Conservation (phyloP, 1,140 invertebrate species). For the Metopolophium dirhodum region DNA sequence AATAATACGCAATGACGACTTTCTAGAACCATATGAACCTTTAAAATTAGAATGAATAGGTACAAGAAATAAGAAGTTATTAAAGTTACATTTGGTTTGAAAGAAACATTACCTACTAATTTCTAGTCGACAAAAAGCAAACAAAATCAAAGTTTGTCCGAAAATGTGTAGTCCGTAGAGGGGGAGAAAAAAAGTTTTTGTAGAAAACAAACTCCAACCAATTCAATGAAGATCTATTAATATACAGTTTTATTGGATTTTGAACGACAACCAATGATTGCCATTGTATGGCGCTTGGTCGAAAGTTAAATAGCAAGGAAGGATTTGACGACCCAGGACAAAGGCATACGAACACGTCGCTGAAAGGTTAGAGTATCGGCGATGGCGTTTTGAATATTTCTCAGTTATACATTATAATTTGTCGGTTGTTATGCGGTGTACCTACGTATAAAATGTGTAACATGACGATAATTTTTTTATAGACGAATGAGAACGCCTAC, state of each 20-base stretch:
- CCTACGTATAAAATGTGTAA: background rate
- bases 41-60: background rate
- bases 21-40: background rate
- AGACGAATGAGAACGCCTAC: background rate
- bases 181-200: background rate
- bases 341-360: background rate
- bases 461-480: background rate
- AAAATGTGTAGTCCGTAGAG: background rate
- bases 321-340: background rate
- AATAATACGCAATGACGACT: background rate
- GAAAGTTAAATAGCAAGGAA: background rate
- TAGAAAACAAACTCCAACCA: background rate
- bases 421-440: background rate
- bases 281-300: background rate
- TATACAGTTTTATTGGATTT: background rate
- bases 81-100: background rate
- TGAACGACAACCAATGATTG: background rate
- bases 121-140: background rate
- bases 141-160: background rate
- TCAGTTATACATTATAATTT: background rate
- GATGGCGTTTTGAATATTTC: background rate
- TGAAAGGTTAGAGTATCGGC: background rate
- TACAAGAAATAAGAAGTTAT: background rate
- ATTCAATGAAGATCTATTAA: constrained; percentile 4
- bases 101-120: background rate